Percentiles rank a stretch among this genome's conserved stretches.
Evolutionary conservation across 2,888 invertebrate genomes (phyloP).

Genomic region (Netelia inedita): DNA sequence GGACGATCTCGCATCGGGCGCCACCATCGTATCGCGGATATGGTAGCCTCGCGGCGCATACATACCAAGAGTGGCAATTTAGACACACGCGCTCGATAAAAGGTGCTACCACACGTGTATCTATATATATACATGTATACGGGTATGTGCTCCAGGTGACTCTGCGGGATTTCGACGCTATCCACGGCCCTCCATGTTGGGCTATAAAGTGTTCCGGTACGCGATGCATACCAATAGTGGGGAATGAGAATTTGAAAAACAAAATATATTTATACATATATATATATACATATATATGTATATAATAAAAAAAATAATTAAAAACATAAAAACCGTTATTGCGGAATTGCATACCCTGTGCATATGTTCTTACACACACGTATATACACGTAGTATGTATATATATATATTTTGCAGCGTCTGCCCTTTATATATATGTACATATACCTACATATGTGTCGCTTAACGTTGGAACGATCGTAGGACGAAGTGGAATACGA

Average conservation of each 20-base stretch:
- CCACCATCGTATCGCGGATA: slow-evolving; percentile 7
- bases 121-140: not conserved
- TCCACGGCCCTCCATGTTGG: not conserved
- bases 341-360: no score
- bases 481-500: no score
- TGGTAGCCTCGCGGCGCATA: not conserved
- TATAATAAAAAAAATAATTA: no score
- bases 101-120: not conserved
- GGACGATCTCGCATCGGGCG: slow-evolving; percentile 12
- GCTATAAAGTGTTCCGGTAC: not conserved
- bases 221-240: slow-evolving; percentile 42
- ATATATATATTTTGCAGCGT: no score
- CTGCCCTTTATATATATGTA: no score
- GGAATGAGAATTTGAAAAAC: slow-evolving; percentile 5
- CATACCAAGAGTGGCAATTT: slow-evolving; percentile 45
- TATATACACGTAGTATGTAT: no score
- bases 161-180: slow-evolving; percentile 7
- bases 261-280: not conserved
- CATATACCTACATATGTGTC: no score
- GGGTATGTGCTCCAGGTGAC: not conserved
- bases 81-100: slow-evolving; percentile 56
- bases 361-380: no score
- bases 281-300: no score
- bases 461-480: no score
- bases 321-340: no score